phyloP scores from a whole-genome alignment of 53 echinoderm and acorn worm genomes.

The Stichopus horrens region DNA sequence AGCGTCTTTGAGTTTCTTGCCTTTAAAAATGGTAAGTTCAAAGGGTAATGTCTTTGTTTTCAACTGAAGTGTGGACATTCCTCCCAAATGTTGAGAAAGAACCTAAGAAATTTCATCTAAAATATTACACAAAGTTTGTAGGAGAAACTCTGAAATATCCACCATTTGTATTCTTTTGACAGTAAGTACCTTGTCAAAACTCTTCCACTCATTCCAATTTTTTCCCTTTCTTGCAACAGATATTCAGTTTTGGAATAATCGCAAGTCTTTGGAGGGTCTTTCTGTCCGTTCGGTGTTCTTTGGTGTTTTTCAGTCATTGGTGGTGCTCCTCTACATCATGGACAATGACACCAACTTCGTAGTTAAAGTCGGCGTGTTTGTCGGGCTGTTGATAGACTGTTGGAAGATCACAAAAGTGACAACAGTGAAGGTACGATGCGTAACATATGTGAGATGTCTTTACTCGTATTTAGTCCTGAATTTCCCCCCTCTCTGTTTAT shows the following conservation, averaged over 20 bases:
- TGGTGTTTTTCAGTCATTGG: slow-evolving; percentile 96
- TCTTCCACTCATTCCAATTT: not conserved
- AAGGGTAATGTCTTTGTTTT: too few species aligned
- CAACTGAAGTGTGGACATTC: too few species aligned
- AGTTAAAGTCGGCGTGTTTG: slow-evolving; percentile 89
- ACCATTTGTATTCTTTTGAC: too few species aligned
- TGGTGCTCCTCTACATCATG: slow-evolving; percentile 90
- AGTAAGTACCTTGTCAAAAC: not conserved
- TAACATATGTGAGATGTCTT: too few species aligned
- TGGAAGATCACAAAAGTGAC: slow-evolving; percentile 99
- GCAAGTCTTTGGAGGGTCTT: slow-evolving; percentile 92
- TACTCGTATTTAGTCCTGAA: not conserved
- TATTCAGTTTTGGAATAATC: slow-evolving; percentile 99
- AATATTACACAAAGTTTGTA: too few species aligned
- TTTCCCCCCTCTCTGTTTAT: too few species aligned
- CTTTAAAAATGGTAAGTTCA: slow-evolving; percentile 92
- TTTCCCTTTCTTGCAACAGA: slow-evolving; percentile 52
- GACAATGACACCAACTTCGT: slow-evolving; percentile 99
- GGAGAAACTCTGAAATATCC: too few species aligned
- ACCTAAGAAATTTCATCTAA: too few species aligned
- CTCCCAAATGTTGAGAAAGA: too few species aligned
- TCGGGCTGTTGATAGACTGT: slow-evolving; percentile 88
- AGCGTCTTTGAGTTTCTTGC: slow-evolving; percentile 98
- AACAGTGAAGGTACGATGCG: slow-evolving; percentile 68
- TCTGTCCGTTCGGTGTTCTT: slow-evolving; percentile 99